phyloP scores from a whole-genome alignment of 2,797 vertebrate genomes.

The Anolis apletophallus region DNA sequence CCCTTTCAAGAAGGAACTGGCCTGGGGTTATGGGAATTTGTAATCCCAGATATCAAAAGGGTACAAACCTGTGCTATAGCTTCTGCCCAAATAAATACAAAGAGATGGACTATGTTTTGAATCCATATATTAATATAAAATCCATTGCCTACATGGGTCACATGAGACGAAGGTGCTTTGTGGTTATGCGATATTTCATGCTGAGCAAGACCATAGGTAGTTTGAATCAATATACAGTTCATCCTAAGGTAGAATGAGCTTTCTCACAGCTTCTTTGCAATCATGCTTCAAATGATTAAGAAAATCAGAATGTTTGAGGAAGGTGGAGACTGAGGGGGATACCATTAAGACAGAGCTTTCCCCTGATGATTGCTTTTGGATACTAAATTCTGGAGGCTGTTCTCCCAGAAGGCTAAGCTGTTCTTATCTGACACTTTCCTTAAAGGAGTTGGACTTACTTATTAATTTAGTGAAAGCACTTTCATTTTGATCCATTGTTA shows the following conservation, averaged over 20 bases:
- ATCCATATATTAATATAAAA: background rate
- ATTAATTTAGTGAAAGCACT: constrained; percentile 77
- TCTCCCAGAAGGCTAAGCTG: constrained; percentile 69
- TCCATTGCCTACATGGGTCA: background rate
- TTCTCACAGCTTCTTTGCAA: constrained; percentile 46
- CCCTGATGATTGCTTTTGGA: constrained; percentile 63
- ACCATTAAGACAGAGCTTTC: constrained; percentile 46
- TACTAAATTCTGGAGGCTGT: constrained; percentile 55
- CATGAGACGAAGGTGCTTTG: background rate
- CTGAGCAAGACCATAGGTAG: background rate
- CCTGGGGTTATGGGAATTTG: no score
- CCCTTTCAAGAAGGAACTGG: no score
- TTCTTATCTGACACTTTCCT: constrained; percentile 71
- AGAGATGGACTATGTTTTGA: background rate
- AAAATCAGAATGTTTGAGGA: constrained; percentile 58
- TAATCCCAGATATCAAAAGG: no score
- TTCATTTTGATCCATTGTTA: constrained; percentile 75
- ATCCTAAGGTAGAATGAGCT: constrained; percentile 47
- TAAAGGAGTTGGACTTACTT: constrained; percentile 73
- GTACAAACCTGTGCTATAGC: background rate
- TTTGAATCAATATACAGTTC: background rate
- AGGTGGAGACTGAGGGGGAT: background rate
- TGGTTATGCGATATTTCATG: constrained; percentile 25
- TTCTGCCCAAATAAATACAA: background rate
- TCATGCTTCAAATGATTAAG: constrained; percentile 53